Percentiles rank a stretch among this genome's conserved stretches.
Conservation (phyloP, 2,113 vertebrate species). For the Catharus minimus region DNA sequence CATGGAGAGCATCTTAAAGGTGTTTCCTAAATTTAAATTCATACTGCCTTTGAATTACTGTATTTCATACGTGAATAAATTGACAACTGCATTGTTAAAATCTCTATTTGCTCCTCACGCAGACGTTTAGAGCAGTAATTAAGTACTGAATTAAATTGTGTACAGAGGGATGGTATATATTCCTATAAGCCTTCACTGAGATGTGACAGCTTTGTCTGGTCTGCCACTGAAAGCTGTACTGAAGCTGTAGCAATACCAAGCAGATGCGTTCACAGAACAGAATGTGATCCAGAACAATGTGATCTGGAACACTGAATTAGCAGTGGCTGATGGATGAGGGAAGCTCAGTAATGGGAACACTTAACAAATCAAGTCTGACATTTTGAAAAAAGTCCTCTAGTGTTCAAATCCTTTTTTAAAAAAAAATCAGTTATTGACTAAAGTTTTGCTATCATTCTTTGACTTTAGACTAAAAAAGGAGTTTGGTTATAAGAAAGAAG, state of each 20-base stretch:
- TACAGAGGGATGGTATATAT: background rate
- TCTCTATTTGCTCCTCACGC: background rate
- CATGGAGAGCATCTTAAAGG: background rate
- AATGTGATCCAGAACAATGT: background rate
- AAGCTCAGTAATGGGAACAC: rapidly evolving
- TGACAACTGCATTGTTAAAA: background rate
- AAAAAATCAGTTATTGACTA: background rate
- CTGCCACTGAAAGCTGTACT: background rate
- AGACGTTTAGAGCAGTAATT: background rate
- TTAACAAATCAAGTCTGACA: background rate
- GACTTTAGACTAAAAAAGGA: background rate
- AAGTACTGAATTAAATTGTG: background rate
- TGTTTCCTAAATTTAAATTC: background rate
- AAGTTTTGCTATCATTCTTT: background rate
- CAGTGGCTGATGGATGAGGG: background rate
- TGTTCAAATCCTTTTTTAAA: rapidly evolving
- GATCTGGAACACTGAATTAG: background rate
- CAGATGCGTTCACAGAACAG: background rate
- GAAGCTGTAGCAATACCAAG: background rate
- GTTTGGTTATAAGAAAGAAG: background rate
- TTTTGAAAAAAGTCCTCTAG: background rate
- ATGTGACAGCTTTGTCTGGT: background rate
- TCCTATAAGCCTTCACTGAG: background rate
- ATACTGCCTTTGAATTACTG: background rate
- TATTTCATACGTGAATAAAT: background rate